Conservation (phyloP, 2,113 vertebrate species). For the Ochotona curzoniae region DNA sequence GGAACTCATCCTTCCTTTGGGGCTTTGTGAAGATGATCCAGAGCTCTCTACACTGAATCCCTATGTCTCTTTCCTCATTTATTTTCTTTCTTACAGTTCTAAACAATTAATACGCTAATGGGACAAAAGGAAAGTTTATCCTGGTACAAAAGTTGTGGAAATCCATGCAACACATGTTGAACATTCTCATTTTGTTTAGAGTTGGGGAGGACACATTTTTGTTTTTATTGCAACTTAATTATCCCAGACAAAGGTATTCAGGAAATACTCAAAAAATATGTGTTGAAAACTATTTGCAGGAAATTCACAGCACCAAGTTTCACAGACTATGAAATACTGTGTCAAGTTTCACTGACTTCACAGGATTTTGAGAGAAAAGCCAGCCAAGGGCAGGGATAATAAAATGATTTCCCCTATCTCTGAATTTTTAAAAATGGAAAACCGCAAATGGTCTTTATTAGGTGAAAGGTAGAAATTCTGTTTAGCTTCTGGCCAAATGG, state of each 20-base stretch:
- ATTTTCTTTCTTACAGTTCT: neutral
- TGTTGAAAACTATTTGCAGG: neutral
- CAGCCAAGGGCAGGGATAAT: neutral
- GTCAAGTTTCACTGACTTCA: neutral
- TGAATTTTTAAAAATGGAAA: constrained; percentile 36
- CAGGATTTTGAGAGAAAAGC: neutral
- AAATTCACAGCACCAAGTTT: neutral
- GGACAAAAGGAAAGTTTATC: no score
- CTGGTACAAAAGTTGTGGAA: no score
- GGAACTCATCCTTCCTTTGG: neutral
- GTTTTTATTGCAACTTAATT: neutral
- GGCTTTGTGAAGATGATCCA: neutral
- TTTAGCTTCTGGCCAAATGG: neutral
- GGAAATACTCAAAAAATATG: neutral
- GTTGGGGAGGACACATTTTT: neutral
- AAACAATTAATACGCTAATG: no score
- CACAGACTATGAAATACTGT: neutral
- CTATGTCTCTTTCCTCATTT: neutral
- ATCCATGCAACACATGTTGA: neutral
- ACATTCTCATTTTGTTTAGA: neutral
- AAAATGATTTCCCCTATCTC: neutral
- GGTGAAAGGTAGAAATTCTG: neutral
- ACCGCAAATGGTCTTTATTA: neutral
- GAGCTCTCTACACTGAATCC: neutral
- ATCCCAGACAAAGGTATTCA: neutral